phyloP scores from a whole-genome alignment of 1,140 invertebrate genomes.

The Nasonia longicornis region DNA sequence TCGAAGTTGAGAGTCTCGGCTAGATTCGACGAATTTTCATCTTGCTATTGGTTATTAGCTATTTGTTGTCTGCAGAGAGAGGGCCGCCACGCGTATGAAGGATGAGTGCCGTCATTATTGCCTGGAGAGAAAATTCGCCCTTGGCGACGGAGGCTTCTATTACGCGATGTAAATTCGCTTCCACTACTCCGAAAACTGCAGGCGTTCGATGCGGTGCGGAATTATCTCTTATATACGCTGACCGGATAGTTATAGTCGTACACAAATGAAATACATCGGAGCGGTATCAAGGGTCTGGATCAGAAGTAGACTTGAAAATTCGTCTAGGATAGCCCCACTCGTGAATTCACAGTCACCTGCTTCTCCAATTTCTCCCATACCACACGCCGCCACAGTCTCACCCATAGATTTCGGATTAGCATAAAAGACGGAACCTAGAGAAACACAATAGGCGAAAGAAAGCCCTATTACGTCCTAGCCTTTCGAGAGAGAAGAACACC shows the following conservation, averaged over 20 bases:
- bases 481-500: slow-evolving; percentile 5
- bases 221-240: no score
- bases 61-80: not conserved
- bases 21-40: slow-evolving; percentile 7
- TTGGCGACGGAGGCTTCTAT: not conserved
- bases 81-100: no score
- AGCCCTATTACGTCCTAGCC: not conserved
- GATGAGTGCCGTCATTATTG: not conserved
- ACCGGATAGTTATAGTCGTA: no score
- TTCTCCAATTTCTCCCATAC: slow-evolving; percentile 1
- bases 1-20: not conserved
- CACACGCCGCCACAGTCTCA: not conserved
- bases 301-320: not conserved
- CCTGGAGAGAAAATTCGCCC: slow-evolving; percentile 3
- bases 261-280: no score
- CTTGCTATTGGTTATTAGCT: not conserved
- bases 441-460: slow-evolving; percentile 27
- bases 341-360: slow-evolving; percentile 20
- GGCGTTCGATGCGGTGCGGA: no score
- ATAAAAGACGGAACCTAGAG: slow-evolving; percentile 22
- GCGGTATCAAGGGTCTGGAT: not conserved
- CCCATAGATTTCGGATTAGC: slow-evolving; percentile 24
- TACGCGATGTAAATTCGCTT: not conserved
- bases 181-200: not conserved
- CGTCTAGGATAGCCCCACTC: not conserved